These are phyloP conservation scores for Malurus splendens DNA, from an alignment of 2,797 vertebrate species.

Conservation along the genomic window DNA sequence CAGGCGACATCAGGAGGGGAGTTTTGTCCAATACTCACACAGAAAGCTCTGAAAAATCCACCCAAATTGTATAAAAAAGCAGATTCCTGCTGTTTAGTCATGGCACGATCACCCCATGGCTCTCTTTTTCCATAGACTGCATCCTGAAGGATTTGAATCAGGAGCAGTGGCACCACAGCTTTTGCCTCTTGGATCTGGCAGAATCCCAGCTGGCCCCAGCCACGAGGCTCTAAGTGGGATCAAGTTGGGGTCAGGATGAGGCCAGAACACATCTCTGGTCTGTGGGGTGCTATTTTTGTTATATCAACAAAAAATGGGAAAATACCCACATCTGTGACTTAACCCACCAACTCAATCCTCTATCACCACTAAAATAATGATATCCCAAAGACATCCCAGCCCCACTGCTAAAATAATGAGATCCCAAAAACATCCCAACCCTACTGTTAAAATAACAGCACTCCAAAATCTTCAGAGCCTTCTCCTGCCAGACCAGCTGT, in stretches of 20 bases:
- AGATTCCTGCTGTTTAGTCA: background rate
- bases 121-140: background rate
- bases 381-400: background rate
- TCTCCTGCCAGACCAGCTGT: background rate
- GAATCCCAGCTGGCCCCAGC: background rate
- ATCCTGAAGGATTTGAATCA: background rate
- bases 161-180: background rate
- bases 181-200: background rate
- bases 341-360: background rate
- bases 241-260: background rate
- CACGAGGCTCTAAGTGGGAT: fast-evolving
- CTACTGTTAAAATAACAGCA: background rate
- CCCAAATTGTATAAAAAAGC: background rate
- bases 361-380: background rate
- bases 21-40: background rate
- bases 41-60: background rate
- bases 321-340: fast-evolving
- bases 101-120: background rate
- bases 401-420: background rate
- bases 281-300: background rate
- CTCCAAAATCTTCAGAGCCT: background rate
- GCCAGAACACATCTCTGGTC: background rate
- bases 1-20: background rate
- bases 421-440: background rate
- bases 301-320: background rate